Evolutionary conservation across 2,888 invertebrate species (phyloP).

Genomic region (Carabus problematicus): DNA sequence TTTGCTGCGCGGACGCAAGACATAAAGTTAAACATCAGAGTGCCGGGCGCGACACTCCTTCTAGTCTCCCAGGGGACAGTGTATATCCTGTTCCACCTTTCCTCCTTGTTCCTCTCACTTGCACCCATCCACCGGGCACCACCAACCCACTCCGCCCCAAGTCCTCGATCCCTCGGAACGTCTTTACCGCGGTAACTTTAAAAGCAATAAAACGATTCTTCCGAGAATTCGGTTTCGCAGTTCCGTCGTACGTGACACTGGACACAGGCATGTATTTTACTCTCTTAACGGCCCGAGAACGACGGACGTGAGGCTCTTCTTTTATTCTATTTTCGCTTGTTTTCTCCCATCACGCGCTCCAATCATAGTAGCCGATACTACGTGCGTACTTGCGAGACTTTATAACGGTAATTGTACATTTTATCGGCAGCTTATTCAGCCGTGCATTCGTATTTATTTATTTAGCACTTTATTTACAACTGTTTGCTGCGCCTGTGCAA

Average conservation of each 20-base stretch:
- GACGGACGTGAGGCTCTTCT: slow-evolving; percentile 35
- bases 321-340: slow-evolving; percentile 36
- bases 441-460: slow-evolving; percentile 5
- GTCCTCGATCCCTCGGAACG: slow-evolving; percentile 9
- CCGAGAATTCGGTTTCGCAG: slow-evolving; percentile 40
- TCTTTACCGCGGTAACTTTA: slow-evolving; percentile 38
- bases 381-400: slow-evolving; percentile 25
- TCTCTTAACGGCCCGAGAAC: slow-evolving; percentile 40
- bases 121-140: too few species aligned
- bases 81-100: too few species aligned
- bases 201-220: slow-evolving; percentile 40
- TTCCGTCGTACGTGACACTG: slow-evolving; percentile 38
- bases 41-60: too few species aligned
- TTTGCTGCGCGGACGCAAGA: too few species aligned
- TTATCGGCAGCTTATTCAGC: slow-evolving; percentile 24
- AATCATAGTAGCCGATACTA: slow-evolving; percentile 29
- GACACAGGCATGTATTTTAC: slow-evolving; percentile 40
- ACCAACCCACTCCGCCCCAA: background rate
- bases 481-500: background rate
- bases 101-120: too few species aligned
- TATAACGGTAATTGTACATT: slow-evolving; percentile 35
- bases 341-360: slow-evolving; percentile 24
- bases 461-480: background rate
- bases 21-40: too few species aligned
- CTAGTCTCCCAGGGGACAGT: too few species aligned